A percentile compares a stretch with the other conserved stretches of the same genome.
Conservation (phyloP, 2,113 vertebrate genomes). For the Anser cygnoides region DNA sequence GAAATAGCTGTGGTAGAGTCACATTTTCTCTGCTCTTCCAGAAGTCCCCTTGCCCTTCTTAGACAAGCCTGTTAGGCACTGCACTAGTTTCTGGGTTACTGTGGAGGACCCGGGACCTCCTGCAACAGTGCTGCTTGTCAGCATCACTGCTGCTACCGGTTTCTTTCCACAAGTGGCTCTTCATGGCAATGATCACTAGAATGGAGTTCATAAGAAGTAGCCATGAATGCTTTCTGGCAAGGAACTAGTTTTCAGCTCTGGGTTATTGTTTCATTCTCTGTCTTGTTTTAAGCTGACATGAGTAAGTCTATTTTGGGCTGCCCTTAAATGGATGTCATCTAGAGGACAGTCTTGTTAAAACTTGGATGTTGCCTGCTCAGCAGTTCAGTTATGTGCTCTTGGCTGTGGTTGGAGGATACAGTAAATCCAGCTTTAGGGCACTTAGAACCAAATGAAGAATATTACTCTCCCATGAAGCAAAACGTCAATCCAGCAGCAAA, state of each 20-base stretch:
- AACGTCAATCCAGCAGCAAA: neutral
- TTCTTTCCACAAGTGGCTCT: neutral
- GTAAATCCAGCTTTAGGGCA: conserved; percentile 14
- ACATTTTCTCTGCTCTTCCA: neutral
- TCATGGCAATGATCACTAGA: neutral
- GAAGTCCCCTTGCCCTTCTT: neutral
- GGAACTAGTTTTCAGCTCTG: neutral
- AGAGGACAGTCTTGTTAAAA: conserved; percentile 55
- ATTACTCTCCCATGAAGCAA: neutral
- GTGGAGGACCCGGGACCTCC: neutral
- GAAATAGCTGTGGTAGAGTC: neutral
- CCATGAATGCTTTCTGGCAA: neutral
- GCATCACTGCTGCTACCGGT: neutral
- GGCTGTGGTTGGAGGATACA: neutral
- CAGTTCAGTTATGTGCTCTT: neutral
- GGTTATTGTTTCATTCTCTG: neutral
- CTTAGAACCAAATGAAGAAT: neutral
- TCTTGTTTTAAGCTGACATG: neutral
- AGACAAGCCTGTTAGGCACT: neutral
- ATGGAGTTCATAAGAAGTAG: neutral
- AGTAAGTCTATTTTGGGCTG: conserved; percentile 28
- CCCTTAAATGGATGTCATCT: conserved; percentile 20
- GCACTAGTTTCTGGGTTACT: neutral
- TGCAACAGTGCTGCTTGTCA: neutral
- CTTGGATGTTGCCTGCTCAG: conserved; percentile 48